These are phyloP conservation scores for Rutpela maculata DNA, from an alignment of 2,888 invertebrate genomes.

Conservation along the genomic window DNA sequence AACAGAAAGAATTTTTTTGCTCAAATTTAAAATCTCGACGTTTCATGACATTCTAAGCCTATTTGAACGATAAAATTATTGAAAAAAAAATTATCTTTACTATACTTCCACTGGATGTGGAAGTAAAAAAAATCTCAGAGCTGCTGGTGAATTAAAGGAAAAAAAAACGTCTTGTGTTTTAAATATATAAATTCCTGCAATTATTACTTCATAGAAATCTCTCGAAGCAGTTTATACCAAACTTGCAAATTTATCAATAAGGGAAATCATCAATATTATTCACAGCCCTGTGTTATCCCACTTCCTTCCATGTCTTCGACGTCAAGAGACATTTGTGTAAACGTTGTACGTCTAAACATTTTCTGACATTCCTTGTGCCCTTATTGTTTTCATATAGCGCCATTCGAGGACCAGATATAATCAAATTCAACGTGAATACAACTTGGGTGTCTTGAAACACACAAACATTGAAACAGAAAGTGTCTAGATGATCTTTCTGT, in stretches of 20 bases:
- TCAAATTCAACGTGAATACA: constrained; percentile 3
- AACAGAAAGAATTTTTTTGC: too few species aligned
- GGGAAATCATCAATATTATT: not conserved
- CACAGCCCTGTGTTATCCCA: not conserved
- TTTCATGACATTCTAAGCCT: too few species aligned
- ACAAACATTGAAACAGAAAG: constrained; percentile 1
- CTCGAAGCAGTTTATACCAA: not conserved
- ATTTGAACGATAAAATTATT: too few species aligned
- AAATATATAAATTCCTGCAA: too few species aligned
- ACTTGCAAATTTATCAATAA: not conserved
- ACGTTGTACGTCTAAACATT: not conserved
- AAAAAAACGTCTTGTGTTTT: too few species aligned
- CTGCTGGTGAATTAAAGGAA: too few species aligned
- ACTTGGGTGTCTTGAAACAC: not conserved
- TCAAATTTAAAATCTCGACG: too few species aligned
- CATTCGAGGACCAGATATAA: constrained; percentile 1
- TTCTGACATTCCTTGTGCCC: not conserved
- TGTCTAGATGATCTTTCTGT: constrained; percentile 7
- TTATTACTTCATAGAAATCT: too few species aligned
- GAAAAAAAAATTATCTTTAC: too few species aligned
- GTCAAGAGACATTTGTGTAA: not conserved
- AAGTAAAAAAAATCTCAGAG: too few species aligned
- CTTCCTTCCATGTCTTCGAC: not conserved
- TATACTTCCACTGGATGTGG: too few species aligned
- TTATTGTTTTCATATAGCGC: not conserved